A percentile compares a stretch with the other conserved stretches of the same genome.
phyloP scores from a whole-genome alignment of 1,140 invertebrate genomes.

The Eubasilissa regina region DNA sequence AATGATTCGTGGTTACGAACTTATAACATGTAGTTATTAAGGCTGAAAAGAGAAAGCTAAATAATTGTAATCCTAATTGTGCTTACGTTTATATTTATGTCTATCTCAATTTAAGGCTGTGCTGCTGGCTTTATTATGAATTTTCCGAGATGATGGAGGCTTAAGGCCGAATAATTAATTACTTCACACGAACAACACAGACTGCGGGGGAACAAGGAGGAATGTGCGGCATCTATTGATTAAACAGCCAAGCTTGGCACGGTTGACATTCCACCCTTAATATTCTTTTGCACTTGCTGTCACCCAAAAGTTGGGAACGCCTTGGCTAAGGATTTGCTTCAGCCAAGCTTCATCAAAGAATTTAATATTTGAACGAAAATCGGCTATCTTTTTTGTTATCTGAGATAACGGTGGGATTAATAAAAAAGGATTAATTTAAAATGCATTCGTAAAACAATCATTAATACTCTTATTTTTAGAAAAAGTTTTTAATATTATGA shows the following conservation, averaged over 20 bases:
- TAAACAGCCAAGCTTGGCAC: conserved; percentile 5
- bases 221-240: conserved; percentile 43
- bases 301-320: not conserved
- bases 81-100: not conserved
- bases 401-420: too few species aligned
- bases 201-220: conserved; percentile 15
- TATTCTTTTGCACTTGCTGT: conserved; percentile 6
- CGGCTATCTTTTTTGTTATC: not conserved
- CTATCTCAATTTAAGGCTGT: not conserved
- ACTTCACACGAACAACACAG: conserved; percentile 11
- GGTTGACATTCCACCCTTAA: conserved; percentile 31
- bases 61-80: not conserved
- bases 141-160: conserved; percentile 1
- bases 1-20: too few species aligned
- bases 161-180: conserved; percentile 27
- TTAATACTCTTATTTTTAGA: too few species aligned
- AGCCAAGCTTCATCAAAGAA: not conserved
- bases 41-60: too few species aligned
- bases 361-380: conserved; percentile 26
- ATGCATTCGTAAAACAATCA: too few species aligned
- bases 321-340: conserved; percentile 25
- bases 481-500: too few species aligned
- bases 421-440: too few species aligned
- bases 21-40: too few species aligned
- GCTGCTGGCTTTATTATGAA: conserved; percentile 6